Evolutionary conservation across 2,113 vertebrate species (phyloP), one percentile per base, ranked within the genome.

Genomic region (Perccottus glenii): DNA sequence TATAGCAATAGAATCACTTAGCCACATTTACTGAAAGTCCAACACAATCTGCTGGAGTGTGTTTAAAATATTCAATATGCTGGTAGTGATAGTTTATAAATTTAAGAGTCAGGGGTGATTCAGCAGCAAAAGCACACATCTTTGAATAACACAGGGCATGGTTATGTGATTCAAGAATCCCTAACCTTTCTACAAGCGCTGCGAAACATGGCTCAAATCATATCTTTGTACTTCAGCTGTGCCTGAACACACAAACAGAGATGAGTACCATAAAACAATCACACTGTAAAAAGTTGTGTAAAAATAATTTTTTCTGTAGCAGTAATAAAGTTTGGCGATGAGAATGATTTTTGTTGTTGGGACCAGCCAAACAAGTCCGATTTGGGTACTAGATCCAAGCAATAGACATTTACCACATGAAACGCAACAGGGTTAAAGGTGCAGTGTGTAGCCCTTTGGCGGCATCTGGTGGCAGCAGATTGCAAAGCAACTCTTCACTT

Each of bases 361-460:
- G 82, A 90, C 88, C 88, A 90, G 87, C 87, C 89, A 78, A 82
- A 85, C 85, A 83, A 80, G 53, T 80, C 43, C 70, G 80, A 83
- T 75, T 83, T 67, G 56, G 57, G 81, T 64, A 47, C 16, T 58
- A 62, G 59, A 81, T 62, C 60, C 56, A 62, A 36, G 55, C 16
- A 64, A n/a, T 8, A 66, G 60, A 69, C 50, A 49, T 52, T 55
- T 7, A 33, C 81, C 67, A 71, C 64, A 44, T 55, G 45, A 77
- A 73, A 84, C 60, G 4, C 68, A 63, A 27, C 19, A 27, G 33
- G 52, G 4, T 55, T 55, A 55, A 55, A 55, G 52, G 52, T 55
- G 52, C 33, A 55, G 52, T 36, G 52, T 55, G 33, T 55, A 33
- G 50, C 10, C 50, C 27, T 52, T 52, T 52, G 50, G 50, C 50